Conservation (phyloP, 2,797 vertebrate species). For the Tamandua tetradactyla region DNA sequence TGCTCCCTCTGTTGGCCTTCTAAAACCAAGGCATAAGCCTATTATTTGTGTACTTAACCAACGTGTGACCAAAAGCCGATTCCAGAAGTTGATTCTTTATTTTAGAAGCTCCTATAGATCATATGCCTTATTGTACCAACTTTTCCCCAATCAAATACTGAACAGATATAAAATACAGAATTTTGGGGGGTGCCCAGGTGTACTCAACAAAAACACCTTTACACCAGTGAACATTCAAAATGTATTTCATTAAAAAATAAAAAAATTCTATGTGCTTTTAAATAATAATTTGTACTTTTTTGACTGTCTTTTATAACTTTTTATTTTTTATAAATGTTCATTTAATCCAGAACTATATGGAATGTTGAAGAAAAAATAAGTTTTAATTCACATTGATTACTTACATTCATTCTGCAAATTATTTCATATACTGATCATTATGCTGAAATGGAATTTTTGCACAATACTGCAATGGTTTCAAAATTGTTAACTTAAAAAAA, state of each 20-base stretch:
- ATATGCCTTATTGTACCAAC: background rate
- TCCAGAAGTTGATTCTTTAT: background rate
- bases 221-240: background rate
- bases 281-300: slow-evolving; percentile 31
- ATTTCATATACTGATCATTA: background rate
- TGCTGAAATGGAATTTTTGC: background rate
- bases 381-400: background rate
- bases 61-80: background rate
- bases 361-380: slow-evolving; percentile 33
- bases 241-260: slow-evolving; percentile 10
- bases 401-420: background rate
- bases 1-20: slow-evolving; percentile 46
- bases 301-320: background rate
- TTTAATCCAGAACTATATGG: slow-evolving; percentile 24
- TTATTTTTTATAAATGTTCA: background rate
- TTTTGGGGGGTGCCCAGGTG: background rate
- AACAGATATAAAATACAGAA: background rate
- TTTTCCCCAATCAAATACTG: background rate
- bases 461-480: background rate
- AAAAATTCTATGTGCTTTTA: background rate
- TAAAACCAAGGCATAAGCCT: background rate
- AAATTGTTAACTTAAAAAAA: slow-evolving; percentile 28
- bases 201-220: slow-evolving; percentile 40
- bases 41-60: background rate
- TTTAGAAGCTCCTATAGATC: background rate